These are phyloP conservation scores for Sarcophaga carnaria DNA, from an alignment of 2,888 invertebrate species.

Conservation along the genomic window DNA sequence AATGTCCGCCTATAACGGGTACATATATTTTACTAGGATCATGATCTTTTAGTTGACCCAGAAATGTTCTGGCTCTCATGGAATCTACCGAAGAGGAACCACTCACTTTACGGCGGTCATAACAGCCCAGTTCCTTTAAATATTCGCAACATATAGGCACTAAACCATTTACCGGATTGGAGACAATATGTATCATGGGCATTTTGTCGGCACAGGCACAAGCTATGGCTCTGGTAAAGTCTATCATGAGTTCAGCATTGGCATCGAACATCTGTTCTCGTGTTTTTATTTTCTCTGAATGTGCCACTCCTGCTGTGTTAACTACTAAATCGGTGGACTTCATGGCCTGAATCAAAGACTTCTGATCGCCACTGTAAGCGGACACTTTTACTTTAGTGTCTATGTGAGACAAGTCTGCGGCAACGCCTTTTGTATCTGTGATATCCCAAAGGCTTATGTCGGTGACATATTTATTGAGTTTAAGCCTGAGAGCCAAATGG, in stretches of 20 bases:
- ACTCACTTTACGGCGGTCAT: conserved; percentile 93
- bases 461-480: conserved; percentile 91
- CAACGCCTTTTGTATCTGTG: conserved; percentile 95
- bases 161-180: conserved; percentile 98
- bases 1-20: conserved; percentile 99
- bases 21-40: conserved; percentile 90
- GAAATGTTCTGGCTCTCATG: conserved; percentile 94
- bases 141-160: conserved; percentile 97
- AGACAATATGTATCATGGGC: conserved; percentile 95
- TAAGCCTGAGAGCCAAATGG: conserved; percentile 94
- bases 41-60: conserved; percentile 87
- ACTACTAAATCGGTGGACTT: conserved; percentile 91
- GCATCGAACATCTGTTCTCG: conserved; percentile 97
- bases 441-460: conserved; percentile 94
- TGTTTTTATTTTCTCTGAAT: conserved; percentile 96
- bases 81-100: conserved; percentile 97
- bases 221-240: conserved; percentile 89
- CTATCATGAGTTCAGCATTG: conserved; percentile 95
- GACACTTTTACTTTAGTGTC: conserved; percentile 84
- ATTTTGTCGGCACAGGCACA: conserved; percentile 87
- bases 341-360: conserved; percentile 87
- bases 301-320: conserved; percentile 97
- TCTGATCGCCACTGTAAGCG: conserved; percentile 83
- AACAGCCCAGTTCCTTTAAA: conserved; percentile 87
- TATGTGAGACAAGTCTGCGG: conserved; percentile 97